phyloP scores from a whole-genome alignment of 1,140 invertebrate genomes.

The Muscidifurax raptorellus region DNA sequence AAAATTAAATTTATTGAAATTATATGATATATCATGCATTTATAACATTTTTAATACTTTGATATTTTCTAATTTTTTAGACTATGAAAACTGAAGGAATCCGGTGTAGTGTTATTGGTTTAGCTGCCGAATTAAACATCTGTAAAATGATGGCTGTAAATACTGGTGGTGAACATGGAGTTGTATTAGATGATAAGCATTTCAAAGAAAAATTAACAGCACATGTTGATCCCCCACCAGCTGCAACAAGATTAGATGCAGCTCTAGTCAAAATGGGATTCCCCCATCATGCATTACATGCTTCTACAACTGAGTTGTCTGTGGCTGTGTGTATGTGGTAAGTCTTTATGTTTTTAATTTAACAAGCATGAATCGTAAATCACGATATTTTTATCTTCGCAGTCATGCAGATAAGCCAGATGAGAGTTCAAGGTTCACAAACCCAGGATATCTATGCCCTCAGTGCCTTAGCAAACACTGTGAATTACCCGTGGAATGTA shows the following conservation, averaged over 20 bases:
- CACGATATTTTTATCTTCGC: conserved; percentile 50
- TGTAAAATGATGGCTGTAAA: conserved; percentile 89
- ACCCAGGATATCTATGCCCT: conserved; percentile 94
- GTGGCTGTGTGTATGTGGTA: conserved; percentile 92
- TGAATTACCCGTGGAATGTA: conserved; percentile 97
- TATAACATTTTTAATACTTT: conserved; percentile 16
- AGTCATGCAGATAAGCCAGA: conserved; percentile 89
- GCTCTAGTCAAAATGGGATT: conserved; percentile 96
- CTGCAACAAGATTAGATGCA: conserved; percentile 86
- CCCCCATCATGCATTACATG: conserved; percentile 80
- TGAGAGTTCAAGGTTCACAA: conserved; percentile 80
- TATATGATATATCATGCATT: no score
- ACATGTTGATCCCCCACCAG: conserved; percentile 92
- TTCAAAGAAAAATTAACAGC: conserved; percentile 86
- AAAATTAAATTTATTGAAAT: conserved; percentile 27
- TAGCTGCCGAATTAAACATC: conserved; percentile 95
- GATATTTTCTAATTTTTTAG: conserved; percentile 71
- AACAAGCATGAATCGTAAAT: conserved; percentile 39
- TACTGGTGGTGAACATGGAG: conserved; percentile 90
- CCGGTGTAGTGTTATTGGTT: conserved; percentile 94
- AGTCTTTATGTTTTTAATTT: conserved; percentile 59
- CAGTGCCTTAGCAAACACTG: conserved; percentile 98
- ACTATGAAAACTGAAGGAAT: conserved; percentile 84
- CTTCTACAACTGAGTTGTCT: conserved; percentile 77
- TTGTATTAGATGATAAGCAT: conserved; percentile 94